Evolutionary conservation across 2,113 vertebrate species (phyloP), one percentile per base, ranked within the genome.

Genomic region (Cyanocitta stelleri): DNA sequence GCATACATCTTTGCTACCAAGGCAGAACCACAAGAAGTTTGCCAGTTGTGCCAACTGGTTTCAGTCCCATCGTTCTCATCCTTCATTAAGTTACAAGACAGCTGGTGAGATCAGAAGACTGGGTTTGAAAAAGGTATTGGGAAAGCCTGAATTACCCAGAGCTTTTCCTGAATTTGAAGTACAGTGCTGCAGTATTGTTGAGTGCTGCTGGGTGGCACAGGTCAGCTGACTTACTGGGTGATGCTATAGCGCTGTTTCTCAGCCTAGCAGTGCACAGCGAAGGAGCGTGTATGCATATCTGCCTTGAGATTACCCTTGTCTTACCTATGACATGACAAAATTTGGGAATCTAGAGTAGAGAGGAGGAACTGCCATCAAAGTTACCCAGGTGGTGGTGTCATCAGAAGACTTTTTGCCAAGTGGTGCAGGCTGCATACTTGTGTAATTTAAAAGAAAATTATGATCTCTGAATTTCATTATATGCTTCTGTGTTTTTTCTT

Each of bases 161-260:
- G 15, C 8, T 33, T 33, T 2, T 0, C 48, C 15, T 43, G 48
- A 35, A 16, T 64, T 33, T 68, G 82, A 75, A 52, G 15, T 29
- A n/a, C 1, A 1, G 27, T 79, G 37, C 30, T 91, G 27, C 17
- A 44, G 24, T 24, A 4, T 2, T 17, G 6, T 16, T 61, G 15
- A 7, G 4, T 19, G 61, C 2, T 4, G 16, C 16, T 20, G 35
- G 26, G 39, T 26, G 7, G 13, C 4, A 13, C 2, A 1, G 16
- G 35, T 67, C 37, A 41, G 33, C 49, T 58, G 35, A 10, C 9
- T 55, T 22, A 6, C 29, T 2, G 1, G 6, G 8, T 33, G 15
- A 22, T 62, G 37, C 15, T 43, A 1, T 1, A 21, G 23, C 33
- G 21, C 26, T 55, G 1, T 55, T 51, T 29, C 9, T 19, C 64